Evolutionary conservation across 2,888 invertebrate species (phyloP).

Genomic region (Sminthurides aquaticus): DNA sequence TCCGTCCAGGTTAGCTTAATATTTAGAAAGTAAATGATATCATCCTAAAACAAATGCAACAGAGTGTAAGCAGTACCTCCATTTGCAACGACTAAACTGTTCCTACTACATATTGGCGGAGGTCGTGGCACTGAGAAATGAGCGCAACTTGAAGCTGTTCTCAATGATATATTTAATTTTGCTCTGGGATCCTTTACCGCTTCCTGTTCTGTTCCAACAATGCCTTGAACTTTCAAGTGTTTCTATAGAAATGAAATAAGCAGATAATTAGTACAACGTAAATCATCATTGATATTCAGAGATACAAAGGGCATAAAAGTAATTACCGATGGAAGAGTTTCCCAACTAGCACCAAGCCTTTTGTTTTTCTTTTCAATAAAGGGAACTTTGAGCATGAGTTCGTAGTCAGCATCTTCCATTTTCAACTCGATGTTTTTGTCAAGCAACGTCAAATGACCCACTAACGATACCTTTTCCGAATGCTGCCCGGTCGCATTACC

Average conservation of each 20-base stretch:
- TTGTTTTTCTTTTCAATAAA: constrained; percentile 15
- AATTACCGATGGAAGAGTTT: constrained; percentile 28
- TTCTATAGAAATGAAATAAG: constrained; percentile 11
- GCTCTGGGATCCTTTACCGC: constrained; percentile 18
- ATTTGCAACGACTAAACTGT: background rate
- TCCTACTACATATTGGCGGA: background rate
- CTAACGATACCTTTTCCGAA: constrained; percentile 15
- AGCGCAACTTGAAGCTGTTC: constrained; percentile 16
- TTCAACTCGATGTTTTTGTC: constrained; percentile 28
- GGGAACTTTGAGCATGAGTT: constrained; percentile 24
- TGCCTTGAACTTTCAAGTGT: constrained; percentile 25
- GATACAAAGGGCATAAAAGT: background rate
- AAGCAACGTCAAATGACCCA: constrained; percentile 29
- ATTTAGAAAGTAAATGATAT: too few relatives aligned
- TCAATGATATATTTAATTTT: constrained; percentile 21
- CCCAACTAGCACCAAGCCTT: constrained; percentile 26
- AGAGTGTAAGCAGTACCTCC: too few relatives aligned
- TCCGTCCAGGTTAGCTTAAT: too few relatives aligned
- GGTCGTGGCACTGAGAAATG: constrained; percentile 11
- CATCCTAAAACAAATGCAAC: too few relatives aligned
- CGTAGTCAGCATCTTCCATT: constrained; percentile 25
- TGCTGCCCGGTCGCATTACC: background rate
- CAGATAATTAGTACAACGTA: background rate
- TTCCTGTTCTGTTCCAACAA: constrained; percentile 11
- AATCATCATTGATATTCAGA: background rate